Conservation (phyloP, 1,140 invertebrate genomes). For the Cyclina sinensis region DNA sequence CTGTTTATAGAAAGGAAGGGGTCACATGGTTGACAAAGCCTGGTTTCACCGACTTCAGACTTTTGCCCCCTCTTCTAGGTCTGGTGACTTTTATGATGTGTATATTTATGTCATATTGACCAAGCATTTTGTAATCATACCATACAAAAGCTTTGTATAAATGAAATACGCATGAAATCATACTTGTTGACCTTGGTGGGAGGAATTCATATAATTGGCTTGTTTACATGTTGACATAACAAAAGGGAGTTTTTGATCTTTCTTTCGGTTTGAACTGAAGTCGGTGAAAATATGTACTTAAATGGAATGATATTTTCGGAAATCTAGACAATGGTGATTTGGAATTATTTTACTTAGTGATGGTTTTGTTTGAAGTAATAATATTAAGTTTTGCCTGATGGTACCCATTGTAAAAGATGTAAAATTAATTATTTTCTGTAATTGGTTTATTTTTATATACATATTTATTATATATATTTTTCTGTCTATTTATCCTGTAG, state of each 20-base stretch:
- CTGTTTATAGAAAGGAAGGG: background rate
- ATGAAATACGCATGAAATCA: slow-evolving; percentile 21
- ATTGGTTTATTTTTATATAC: too few relatives aligned
- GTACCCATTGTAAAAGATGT: too few relatives aligned
- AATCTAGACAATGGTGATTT: too few relatives aligned
- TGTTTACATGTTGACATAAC: background rate
- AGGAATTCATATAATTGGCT: slow-evolving; percentile 5
- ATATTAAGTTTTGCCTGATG: too few relatives aligned
- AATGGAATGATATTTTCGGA: background rate
- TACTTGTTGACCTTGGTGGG: slow-evolving; percentile 16
- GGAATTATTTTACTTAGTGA: too few relatives aligned
- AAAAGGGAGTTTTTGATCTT: background rate
- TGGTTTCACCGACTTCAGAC: background rate
- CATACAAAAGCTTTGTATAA: background rate
- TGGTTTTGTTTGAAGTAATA: too few relatives aligned
- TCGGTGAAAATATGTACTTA: background rate
- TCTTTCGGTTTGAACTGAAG: background rate
- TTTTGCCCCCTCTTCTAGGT: background rate
- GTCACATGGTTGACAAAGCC: too few relatives aligned
- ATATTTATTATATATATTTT: too few relatives aligned
- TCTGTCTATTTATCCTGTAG: too few relatives aligned
- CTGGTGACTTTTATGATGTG: background rate
- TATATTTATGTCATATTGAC: slow-evolving; percentile 41
- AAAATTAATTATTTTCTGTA: too few relatives aligned
- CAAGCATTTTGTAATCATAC: background rate